Conservation (phyloP, 2,113 vertebrate genomes). For the Bucco capensis region DNA sequence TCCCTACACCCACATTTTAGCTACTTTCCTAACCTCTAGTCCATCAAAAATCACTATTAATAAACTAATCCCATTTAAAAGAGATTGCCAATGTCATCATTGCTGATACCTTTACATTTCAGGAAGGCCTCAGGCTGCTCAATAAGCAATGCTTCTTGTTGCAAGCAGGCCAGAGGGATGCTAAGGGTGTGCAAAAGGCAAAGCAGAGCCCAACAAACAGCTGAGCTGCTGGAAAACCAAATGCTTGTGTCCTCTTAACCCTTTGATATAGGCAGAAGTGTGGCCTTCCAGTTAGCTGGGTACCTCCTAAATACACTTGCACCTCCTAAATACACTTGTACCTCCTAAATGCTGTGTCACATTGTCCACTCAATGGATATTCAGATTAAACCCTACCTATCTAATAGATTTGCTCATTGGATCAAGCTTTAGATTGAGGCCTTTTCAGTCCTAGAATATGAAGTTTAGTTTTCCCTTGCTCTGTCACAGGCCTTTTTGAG, state of each 20-base stretch:
- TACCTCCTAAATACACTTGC: too few relatives aligned
- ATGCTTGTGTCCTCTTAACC: rapidly evolving
- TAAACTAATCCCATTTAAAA: conserved; percentile 45
- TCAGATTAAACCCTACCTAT: not conserved
- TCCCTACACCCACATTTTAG: conserved; percentile 12
- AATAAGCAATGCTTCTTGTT: not conserved
- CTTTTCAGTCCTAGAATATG: not conserved
- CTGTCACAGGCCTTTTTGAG: not conserved
- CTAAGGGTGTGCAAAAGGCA: not conserved
- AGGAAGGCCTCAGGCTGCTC: not conserved
- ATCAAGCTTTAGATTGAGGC: not conserved
- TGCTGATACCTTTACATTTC: conserved; percentile 49
- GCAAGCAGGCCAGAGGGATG: not conserved
- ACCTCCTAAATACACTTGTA: not conserved
- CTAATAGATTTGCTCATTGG: not conserved
- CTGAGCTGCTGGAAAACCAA: not conserved
- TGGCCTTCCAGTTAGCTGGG: not conserved
- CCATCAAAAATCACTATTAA: conserved; percentile 44
- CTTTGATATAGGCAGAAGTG: not conserved
- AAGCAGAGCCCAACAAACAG: not conserved
- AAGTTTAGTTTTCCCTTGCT: not conserved
- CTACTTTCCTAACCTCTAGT: conserved; percentile 55
- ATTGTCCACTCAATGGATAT: not conserved
- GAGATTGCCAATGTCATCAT: conserved; percentile 32
- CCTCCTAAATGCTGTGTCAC: not conserved